Base-by-base conservation (phyloP, 2,888 invertebrate species). In the Drosophila hamatofila region DNA sequence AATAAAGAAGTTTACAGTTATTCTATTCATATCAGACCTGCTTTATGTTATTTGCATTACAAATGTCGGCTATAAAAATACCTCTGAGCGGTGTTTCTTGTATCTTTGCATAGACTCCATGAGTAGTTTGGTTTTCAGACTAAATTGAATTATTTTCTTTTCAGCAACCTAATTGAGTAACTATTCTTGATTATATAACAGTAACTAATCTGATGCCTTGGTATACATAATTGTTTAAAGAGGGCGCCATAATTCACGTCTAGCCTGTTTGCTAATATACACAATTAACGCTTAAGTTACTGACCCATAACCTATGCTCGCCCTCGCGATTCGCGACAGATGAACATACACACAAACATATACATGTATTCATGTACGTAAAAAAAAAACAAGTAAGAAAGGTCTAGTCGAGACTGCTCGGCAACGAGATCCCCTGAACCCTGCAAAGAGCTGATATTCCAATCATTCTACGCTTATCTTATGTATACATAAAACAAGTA, bases 271-370 rank as follows among this genome's bases (percentile, higher is more conserved):
- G 77, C 67, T 75, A 75, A 75, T 66, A 72, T 62, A 62, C n/a
- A 75, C 72, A 75, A 77, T 75, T 77, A 77, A 51, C 75, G 62
- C 75, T 52, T 77, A 72, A 77, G 58, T 75, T 75, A 42, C 46
- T 75, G 58, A 75, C 75, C 61, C 41, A 48, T n/a, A 11, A 30
- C 30, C 30, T 3, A 30, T 30, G 16, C 67, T 46, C 27, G 58
- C 37, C 27, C 41, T 35, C 11, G 33, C 30, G 44, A 61, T 33
- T 35, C 33, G 21, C 27, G 39, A n/a, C n/a, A n/a, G n/a, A n/a
- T n/a, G n/a, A n/a, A n/a, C n/a, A n/a, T n/a, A n/a, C n/a, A n/a
- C n/a, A n/a, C n/a, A n/a, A n/a, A n/a, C n/a, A n/a, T n/a, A n/a
- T n/a, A n/a, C n/a, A n/a, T n/a, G n/a, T n/a, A n/a, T n/a, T n/a